Base-by-base conservation (phyloP, 2,113 vertebrate species). In the Microtus richardsoni region DNA sequence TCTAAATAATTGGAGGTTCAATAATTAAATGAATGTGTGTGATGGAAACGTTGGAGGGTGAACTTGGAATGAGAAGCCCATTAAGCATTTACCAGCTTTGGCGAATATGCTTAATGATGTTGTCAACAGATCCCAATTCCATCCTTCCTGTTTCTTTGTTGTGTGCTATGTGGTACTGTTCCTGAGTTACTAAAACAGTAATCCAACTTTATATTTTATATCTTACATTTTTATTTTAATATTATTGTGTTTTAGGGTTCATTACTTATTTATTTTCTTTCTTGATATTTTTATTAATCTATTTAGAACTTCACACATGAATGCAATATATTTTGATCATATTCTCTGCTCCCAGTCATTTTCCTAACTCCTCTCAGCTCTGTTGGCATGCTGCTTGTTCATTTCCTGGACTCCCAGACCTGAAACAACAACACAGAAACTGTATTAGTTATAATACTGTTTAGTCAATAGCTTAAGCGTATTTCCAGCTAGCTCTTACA, bases 1-100 rank as follows among this genome's bases (percentile, higher is more conserved):
- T 93, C 75, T 88, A 92, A 88, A 93, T 95, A 95, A 92, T 73
- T 58, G 5, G 24, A 5, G 11, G 12, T 84, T 95, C 49, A 60
- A 93, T 86, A 85, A 88, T 94, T 93, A 68, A 77, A 78, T 58
- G 75, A 90, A 80, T 52, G 2, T 90, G 52, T 86, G 33, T 92
- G 60, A 75, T 41, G 21, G 19, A 82, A n/a, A 62, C 30, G 2
- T 44, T 91, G 52, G 70, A 84, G 11, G 7, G 13, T 85, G 17
- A 85, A 44, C 17, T 83, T 88, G 84, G 14, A 49, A 70, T 71
- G n/a, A 70, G 28, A 95, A 36, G 26, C 52, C n/a, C 78, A n/a
- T 91, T 94, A 60, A 91, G 11, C 10, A 7, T 21, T 77, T 87
- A 36, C 73, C 11, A 19, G 92, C 66, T 95, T 80, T 73, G 52